Evolutionary conservation across 53 echinoderm and acorn worm species (phyloP).

Genomic region (Henricia sp.): DNA sequence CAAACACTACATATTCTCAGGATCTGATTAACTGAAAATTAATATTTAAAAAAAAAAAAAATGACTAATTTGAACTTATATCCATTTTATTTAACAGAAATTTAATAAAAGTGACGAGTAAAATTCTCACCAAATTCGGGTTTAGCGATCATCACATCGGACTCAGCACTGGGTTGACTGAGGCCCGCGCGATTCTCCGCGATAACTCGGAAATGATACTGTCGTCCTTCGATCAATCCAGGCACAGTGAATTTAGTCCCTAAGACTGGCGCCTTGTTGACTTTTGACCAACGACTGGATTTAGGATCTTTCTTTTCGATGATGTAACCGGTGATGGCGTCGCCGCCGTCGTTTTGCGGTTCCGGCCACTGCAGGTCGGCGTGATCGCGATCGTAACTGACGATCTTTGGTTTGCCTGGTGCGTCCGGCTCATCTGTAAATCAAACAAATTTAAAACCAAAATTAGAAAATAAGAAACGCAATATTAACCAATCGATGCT

Average conservation of each 20-base stretch:
- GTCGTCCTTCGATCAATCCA: slow-evolving; percentile 75
- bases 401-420: slow-evolving; percentile 90
- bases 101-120: too few relatives aligned
- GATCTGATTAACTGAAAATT: too few relatives aligned
- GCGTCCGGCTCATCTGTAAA: slow-evolving; percentile 87
- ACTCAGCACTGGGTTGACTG: slow-evolving; percentile 81
- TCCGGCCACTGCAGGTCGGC: slow-evolving; percentile 82
- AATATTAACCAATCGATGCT: too few relatives aligned
- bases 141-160: slow-evolving; percentile 86
- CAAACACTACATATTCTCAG: too few relatives aligned
- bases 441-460: too few relatives aligned
- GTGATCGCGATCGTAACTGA: slow-evolving; percentile 87
- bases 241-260: slow-evolving; percentile 72
- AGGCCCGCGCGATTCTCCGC: slow-evolving; percentile 96
- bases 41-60: too few relatives aligned
- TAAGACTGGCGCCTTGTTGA: slow-evolving; percentile 77
- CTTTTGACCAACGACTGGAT: slow-evolving; percentile 81
- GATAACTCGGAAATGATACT: slow-evolving; percentile 88
- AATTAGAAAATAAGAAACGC: too few relatives aligned
- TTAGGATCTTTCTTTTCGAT: slow-evolving; percentile 87
- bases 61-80: too few relatives aligned
- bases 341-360: slow-evolving; percentile 84
- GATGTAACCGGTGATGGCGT: slow-evolving; percentile 89
- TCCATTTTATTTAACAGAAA: too few relatives aligned
- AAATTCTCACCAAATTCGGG: slow-evolving; percentile 96